Conservation (phyloP, 2,888 invertebrate species). For the Netelia virgata region DNA sequence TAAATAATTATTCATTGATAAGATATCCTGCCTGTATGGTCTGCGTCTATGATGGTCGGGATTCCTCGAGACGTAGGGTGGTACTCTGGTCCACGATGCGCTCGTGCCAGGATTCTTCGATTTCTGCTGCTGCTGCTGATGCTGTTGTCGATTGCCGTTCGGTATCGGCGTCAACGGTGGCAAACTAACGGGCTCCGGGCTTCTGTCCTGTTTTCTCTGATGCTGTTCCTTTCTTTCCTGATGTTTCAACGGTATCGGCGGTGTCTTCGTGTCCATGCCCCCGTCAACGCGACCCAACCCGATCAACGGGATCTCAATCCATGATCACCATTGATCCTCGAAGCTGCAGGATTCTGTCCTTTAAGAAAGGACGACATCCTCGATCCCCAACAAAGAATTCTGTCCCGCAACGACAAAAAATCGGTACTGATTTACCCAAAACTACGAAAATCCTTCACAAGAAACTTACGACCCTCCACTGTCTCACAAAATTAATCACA, state of each 20-base stretch:
- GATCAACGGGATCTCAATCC: slow-evolving; percentile 43
- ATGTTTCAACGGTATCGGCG: slow-evolving; percentile 81
- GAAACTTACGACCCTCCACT: too few species aligned
- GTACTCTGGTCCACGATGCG: slow-evolving; percentile 62
- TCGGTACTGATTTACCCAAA: neutral
- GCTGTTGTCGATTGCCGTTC: slow-evolving; percentile 71
- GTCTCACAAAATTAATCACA: neutral
- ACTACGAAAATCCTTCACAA: too few species aligned
- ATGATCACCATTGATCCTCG: slow-evolving; percentile 21
- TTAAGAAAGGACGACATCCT: slow-evolving; percentile 29
- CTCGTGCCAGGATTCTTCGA: slow-evolving; percentile 52
- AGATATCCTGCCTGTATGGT: slow-evolving; percentile 79
- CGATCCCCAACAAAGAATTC: too few species aligned
- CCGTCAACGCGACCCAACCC: slow-evolving; percentile 65
- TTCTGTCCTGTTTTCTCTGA: slow-evolving; percentile 73
- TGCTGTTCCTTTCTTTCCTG: slow-evolving; percentile 78
- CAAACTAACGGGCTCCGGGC: slow-evolving; percentile 75
- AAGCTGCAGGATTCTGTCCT: neutral
- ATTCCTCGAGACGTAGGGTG: slow-evolving; percentile 56
- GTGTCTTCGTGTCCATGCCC: slow-evolving; percentile 83
- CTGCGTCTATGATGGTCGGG: slow-evolving; percentile 77
- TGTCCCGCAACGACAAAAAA: neutral
- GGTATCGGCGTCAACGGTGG: slow-evolving; percentile 80
- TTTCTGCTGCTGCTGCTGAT: slow-evolving; percentile 3
- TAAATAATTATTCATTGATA: slow-evolving; percentile 23